Evolutionary conservation across 2,113 vertebrate genomes (phyloP).

Genomic region (Delphinus delphis): DNA sequence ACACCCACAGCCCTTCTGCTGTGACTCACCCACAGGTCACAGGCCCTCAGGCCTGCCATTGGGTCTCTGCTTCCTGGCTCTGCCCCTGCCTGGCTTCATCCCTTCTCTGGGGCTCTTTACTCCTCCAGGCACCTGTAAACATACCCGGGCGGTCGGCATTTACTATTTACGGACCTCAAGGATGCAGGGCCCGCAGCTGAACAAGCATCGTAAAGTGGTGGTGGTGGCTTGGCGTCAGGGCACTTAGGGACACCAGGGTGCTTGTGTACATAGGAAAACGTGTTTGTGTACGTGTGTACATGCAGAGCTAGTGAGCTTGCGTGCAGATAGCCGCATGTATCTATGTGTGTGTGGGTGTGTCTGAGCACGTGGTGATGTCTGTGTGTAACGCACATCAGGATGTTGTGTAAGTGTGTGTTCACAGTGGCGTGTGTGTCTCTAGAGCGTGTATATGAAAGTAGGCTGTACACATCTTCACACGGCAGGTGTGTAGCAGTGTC

Average conservation of each 20-base stretch:
- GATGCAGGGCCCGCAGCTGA: neutral
- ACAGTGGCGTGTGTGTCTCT: neutral
- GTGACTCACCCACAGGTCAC: neutral
- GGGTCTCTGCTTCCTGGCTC: neutral
- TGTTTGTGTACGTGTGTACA: neutral
- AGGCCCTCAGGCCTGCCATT: neutral
- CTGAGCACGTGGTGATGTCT: neutral
- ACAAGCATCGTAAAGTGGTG: constrained; percentile 31
- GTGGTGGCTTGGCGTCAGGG: neutral
- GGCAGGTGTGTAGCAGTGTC: too few species aligned
- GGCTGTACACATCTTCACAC: fast-evolving
- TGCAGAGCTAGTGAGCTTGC: neutral
- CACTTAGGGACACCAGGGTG: neutral
- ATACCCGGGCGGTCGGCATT: neutral
- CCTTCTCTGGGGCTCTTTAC: constrained; percentile 5
- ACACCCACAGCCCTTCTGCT: neutral
- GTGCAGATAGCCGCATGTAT: neutral
- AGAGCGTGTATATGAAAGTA: too few species aligned
- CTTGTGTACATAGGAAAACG: neutral
- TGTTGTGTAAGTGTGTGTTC: neutral
- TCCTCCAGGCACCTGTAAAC: neutral
- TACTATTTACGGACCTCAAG: constrained; percentile 47
- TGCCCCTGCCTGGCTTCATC: neutral
- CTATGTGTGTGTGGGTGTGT: neutral
- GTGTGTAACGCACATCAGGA: neutral